phyloP scores from a whole-genome alignment of 2,113 vertebrate species.

The Reinhardtius hippoglossoides region DNA sequence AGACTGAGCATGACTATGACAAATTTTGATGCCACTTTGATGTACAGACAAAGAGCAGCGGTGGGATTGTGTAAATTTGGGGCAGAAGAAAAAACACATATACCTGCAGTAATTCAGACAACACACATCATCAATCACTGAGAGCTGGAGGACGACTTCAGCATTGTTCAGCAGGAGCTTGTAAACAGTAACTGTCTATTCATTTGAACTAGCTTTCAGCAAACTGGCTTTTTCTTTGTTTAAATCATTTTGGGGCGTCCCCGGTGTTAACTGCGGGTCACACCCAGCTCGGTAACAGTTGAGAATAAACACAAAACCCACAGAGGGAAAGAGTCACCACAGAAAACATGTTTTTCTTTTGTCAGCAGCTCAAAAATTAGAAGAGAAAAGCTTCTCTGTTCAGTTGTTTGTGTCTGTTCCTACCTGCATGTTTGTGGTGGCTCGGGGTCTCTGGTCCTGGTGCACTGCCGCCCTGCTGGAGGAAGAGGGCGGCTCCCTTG shows the following conservation, averaged over 20 bases:
- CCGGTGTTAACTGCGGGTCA: conserved; percentile 14
- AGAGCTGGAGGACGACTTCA: neutral
- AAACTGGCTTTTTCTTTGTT: neutral
- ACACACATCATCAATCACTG: neutral
- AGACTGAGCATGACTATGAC: conserved; percentile 12
- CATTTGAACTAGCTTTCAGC: too few species aligned
- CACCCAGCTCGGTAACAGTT: neutral
- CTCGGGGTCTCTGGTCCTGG: conserved; percentile 89
- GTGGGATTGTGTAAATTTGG: neutral
- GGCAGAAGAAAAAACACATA: neutral
- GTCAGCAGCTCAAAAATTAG: neutral
- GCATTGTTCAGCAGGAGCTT: neutral
- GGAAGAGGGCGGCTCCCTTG: conserved; percentile 95
- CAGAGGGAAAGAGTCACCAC: conserved; percentile 22
- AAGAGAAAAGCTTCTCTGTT: conserved; percentile 6
- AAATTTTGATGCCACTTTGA: conserved; percentile 8
- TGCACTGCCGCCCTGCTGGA: conserved; percentile 91
- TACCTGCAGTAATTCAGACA: neutral
- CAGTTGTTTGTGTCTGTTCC: neutral
- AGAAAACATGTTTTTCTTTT: conserved; percentile 24
- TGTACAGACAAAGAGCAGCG: neutral
- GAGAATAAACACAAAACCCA: conserved; percentile 39
- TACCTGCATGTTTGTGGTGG: conserved; percentile 94
- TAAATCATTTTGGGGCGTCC: neutral
- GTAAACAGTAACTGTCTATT: neutral